Evolutionary conservation across 2,888 invertebrate species (phyloP).

Genomic region (Melinaea menophilus): DNA sequence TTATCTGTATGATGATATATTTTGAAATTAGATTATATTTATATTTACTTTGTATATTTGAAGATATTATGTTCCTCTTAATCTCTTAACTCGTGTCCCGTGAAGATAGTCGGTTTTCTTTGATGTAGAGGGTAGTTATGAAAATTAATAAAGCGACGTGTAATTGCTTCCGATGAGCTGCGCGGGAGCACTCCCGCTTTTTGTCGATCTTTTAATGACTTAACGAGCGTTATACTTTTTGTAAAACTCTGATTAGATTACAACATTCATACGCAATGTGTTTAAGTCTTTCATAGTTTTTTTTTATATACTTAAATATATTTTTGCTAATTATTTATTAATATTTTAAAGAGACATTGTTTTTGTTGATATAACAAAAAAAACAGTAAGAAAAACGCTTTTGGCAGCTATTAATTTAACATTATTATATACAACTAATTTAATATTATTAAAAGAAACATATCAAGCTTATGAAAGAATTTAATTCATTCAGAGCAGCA

Average conservation of each 20-base stretch:
- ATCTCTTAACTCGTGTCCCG: conserved; percentile 40
- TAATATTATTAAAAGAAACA: neutral
- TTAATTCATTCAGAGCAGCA: neutral
- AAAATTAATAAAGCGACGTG: conserved; percentile 75
- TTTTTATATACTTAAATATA: too few relatives aligned
- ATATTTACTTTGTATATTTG: too few relatives aligned
- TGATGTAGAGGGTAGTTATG: conserved; percentile 76
- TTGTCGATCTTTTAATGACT: conserved; percentile 37
- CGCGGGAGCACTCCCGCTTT: conserved; percentile 43
- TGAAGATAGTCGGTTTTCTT: conserved; percentile 61
- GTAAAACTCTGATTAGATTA: conserved; percentile 22
- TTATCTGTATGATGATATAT: too few relatives aligned
- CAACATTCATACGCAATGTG: conserved; percentile 1
- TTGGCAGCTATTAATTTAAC: too few relatives aligned
- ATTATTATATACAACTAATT: too few relatives aligned
- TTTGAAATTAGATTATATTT: too few relatives aligned
- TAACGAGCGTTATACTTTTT: conserved; percentile 35
- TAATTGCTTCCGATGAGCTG: conserved; percentile 76
- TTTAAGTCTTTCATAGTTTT: neutral
- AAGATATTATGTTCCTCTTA: neutral
- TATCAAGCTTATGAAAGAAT: neutral
- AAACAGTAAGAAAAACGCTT: too few relatives aligned
- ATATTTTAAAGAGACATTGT: too few relatives aligned
- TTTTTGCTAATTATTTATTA: too few relatives aligned
- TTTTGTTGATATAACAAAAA: too few relatives aligned